phyloP scores from a whole-genome alignment of 1,140 invertebrate species.

The Drosophila ohnishii region DNA sequence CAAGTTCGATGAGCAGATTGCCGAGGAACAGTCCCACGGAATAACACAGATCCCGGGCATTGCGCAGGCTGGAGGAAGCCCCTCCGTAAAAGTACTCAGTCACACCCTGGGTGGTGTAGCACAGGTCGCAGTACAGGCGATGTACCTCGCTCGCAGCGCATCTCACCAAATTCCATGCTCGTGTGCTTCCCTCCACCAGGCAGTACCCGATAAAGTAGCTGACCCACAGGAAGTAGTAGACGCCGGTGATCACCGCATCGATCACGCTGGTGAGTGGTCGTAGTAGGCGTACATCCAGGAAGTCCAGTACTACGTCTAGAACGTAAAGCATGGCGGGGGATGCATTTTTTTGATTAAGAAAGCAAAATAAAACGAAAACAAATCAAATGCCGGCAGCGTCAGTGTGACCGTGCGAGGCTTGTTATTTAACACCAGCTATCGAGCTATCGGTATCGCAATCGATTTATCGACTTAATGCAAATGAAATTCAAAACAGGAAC shows the following conservation, averaged over 20 bases:
- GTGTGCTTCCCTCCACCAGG: conserved; percentile 29
- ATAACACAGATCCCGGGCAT: neutral
- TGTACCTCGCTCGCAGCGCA: neutral
- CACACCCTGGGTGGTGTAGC: conserved; percentile 6
- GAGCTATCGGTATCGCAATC: neutral
- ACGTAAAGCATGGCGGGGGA: conserved; percentile 33
- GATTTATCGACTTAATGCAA: neutral
- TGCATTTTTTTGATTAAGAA: conserved; percentile 11
- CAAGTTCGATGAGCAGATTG: conserved; percentile 41
- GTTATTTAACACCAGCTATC: neutral
- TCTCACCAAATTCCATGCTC: conserved; percentile 27
- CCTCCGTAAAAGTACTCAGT: conserved; percentile 40
- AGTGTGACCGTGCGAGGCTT: conserved; percentile 14
- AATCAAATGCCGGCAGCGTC: conserved; percentile 27
- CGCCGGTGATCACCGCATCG: conserved; percentile 21
- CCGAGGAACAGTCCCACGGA: conserved; percentile 8
- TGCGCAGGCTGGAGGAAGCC: conserved; percentile 13
- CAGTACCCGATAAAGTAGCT: conserved; percentile 59
- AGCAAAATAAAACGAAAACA: conserved; percentile 33
- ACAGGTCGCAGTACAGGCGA: conserved; percentile 5
- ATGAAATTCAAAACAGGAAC: too few species aligned
- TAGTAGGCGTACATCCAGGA: conserved; percentile 38
- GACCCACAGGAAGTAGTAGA: conserved; percentile 54
- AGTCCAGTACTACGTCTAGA: conserved; percentile 9
- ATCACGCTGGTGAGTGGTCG: conserved; percentile 30